A percentile compares a stretch with the other conserved stretches of the same genome.
Conservation (phyloP, 2,888 invertebrate species). For the Sphinx pinastri region DNA sequence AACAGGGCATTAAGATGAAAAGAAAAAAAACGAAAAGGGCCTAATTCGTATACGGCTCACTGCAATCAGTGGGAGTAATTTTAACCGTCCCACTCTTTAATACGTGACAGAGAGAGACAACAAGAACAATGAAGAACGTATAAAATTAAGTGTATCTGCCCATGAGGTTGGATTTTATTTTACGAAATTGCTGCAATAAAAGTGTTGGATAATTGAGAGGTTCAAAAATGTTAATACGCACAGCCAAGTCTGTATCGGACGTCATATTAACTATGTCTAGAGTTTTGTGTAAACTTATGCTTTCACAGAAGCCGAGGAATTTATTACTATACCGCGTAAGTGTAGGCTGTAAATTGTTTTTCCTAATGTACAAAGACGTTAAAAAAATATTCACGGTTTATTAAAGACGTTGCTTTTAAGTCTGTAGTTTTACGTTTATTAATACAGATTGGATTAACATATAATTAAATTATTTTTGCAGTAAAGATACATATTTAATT, state of each 20-base stretch:
- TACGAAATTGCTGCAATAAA: slow-evolving; percentile 76
- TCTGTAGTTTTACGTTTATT: no score
- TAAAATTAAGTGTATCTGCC: slow-evolving; percentile 77
- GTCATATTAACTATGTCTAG: slow-evolving; percentile 22
- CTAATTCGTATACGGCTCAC: slow-evolving; percentile 81
- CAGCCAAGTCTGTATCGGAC: slow-evolving; percentile 35
- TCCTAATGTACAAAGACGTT: slow-evolving; percentile 8
- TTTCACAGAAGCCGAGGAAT: slow-evolving; percentile 29
- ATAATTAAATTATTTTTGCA: no score
- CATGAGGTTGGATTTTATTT: slow-evolving; percentile 73
- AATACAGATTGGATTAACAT: no score
- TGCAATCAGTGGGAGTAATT: slow-evolving; percentile 80
- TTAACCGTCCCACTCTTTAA: slow-evolving; percentile 57
- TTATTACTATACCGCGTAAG: slow-evolving; percentile 26
- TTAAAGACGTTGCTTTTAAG: no score
- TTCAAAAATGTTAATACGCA: slow-evolving; percentile 63
- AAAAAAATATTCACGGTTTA: background rate
- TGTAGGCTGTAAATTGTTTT: background rate
- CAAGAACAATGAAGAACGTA: slow-evolving; percentile 66
- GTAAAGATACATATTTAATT: no score
- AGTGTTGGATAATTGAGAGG: slow-evolving; percentile 77
- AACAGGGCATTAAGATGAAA: slow-evolving; percentile 78
- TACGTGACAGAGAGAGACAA: slow-evolving; percentile 49
- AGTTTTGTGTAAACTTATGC: slow-evolving; percentile 20
- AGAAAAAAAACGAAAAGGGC: slow-evolving; percentile 70